Evolutionary conservation across 53 echinoderm and acorn worm species (phyloP), one percentile per base, ranked within the genome.

Genomic region (Echinometra lucunter): DNA sequence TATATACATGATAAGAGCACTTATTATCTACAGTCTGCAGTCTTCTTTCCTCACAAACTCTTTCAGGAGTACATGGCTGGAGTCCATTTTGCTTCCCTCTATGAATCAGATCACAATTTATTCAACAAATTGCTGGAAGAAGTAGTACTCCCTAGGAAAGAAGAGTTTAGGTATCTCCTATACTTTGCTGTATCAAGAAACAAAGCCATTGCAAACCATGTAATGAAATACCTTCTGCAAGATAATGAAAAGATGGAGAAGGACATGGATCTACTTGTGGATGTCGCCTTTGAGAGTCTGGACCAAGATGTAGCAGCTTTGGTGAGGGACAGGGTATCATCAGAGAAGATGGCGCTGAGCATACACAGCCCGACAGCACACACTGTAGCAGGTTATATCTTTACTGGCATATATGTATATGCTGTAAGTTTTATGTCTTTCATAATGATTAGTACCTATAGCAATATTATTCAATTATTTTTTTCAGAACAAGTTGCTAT

Each of bases 51-150:
- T 66, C 66, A 66, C 28, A 66, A 66, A 66, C 66, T 66, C n/a
- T 66, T 66, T 66, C 66, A 66, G 66, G 66, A 66, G 66, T 66
- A 66, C 66, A 66, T 66, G 66, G 66, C 66, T n/a, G 66, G 66
- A 4, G 66, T 66, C 66, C 49, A 91, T 42, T 72, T 91, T 28
- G 91, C 91, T n/a, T 91, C 91, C 45, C 91, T 91, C 8, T 91
- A 69, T 47, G 44, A 69, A 21, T 37, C 19, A 42, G 49, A 91
- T 55, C 7, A 23, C 90, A 1, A 56, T 17, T n/a, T n/a, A n/a
- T n/a, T n/a, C n/a, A n/a, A n/a, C n/a, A n/a, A n/a, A n/a, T n/a
- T n/a, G n/a, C n/a, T n/a, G n/a, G n/a, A n/a, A n/a, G n/a, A n/a
- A n/a, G n/a, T n/a, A n/a, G n/a, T n/a, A n/a, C n/a, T n/a, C n/a